Conservation (phyloP, 2,113 vertebrate species). For the Psettodes erumei region DNA sequence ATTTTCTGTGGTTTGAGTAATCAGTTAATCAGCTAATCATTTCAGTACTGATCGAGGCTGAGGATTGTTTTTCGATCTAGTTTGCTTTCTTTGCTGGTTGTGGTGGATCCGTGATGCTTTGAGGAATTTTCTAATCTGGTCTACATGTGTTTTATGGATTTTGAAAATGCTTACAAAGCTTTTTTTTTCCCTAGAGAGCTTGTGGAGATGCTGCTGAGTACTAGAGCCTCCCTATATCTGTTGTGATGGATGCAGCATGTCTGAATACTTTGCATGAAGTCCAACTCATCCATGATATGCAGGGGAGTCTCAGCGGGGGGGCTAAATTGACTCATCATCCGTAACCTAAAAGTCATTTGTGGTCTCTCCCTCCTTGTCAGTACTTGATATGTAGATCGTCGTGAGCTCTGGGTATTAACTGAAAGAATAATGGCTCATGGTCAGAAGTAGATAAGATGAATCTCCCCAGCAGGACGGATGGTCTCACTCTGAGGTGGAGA, state of each 20-base stretch:
- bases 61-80: background rate
- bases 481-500: background rate
- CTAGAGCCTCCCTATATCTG: background rate
- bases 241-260: slow-evolving; percentile 13
- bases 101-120: background rate
- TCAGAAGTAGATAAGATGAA: background rate
- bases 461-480: background rate
- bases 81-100: background rate
- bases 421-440: background rate
- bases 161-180: slow-evolving; percentile 2
- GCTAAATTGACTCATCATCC: slow-evolving; percentile 6
- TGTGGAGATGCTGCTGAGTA: background rate
- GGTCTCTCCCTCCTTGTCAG: no score
- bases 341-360: no score
- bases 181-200: slow-evolving; percentile 9
- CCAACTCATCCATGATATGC: slow-evolving; percentile 5
- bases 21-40: background rate
- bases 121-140: background rate
- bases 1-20: background rate
- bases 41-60: background rate
- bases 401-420: background rate
- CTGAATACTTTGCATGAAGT: slow-evolving; percentile 23
- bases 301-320: slow-evolving; percentile 18
- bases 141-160: slow-evolving; percentile 6
- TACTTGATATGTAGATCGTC: background rate